These are phyloP conservation scores for Brevimyrus niger DNA, from an alignment of 2,113 vertebrate species.

Conservation along the genomic window DNA sequence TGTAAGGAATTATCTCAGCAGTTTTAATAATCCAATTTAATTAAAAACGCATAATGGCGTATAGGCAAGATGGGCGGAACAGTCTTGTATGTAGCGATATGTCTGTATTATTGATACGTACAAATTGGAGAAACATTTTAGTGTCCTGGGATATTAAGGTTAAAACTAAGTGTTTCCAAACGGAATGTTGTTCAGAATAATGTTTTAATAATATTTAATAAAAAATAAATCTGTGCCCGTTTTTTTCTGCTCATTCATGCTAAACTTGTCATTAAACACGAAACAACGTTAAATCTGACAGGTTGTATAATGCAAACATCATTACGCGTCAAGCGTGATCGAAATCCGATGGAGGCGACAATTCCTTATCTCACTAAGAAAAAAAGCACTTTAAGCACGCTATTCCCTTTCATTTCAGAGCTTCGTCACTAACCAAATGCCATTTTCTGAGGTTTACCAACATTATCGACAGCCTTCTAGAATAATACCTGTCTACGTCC, in stretches of 20 bases:
- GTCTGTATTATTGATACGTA: constrained; percentile 63
- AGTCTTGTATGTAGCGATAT: constrained; percentile 57
- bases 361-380: background rate
- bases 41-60: constrained; percentile 7
- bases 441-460: background rate
- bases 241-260: constrained; percentile 12
- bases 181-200: constrained; percentile 62
- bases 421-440: background rate
- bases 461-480: background rate
- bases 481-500: background rate
- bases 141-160: constrained; percentile 5
- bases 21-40: background rate
- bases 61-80: background rate
- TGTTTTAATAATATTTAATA: constrained; percentile 74
- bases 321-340: background rate
- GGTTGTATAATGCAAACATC: background rate
- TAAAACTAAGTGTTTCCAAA: constrained; percentile 44
- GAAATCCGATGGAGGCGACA: background rate
- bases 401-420: background rate
- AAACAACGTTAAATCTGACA: constrained; percentile 22
- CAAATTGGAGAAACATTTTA: constrained; percentile 60
- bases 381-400: background rate
- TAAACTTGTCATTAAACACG: constrained; percentile 55
- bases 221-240: constrained; percentile 35
- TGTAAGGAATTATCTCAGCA: background rate